These are phyloP conservation scores for Austrolebias charrua DNA, from an alignment of 2,797 vertebrate genomes.

Conservation along the genomic window DNA sequence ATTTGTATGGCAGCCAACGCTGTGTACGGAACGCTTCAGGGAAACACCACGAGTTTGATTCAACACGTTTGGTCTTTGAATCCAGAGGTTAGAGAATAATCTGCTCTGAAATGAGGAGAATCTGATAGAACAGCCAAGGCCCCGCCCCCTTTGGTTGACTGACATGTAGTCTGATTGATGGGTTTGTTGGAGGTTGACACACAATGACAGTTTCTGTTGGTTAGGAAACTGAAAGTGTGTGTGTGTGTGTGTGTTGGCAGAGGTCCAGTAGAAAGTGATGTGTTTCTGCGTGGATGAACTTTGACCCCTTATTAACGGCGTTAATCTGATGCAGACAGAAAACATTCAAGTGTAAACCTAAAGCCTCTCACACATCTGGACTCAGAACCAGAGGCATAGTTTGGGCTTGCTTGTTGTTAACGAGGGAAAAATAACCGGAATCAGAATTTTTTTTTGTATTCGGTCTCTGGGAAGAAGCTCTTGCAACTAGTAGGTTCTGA, in stretches of 20 bases:
- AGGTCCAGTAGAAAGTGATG: slow-evolving; percentile 37
- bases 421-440: too few relatives aligned
- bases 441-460: too few relatives aligned
- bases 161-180: slow-evolving; percentile 7
- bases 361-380: too few relatives aligned
- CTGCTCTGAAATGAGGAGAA: background rate
- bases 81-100: too few relatives aligned
- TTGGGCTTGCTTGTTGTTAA: too few relatives aligned
- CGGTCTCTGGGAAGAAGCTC: too few relatives aligned
- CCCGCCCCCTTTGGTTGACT: background rate
- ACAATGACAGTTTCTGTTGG: slow-evolving; percentile 2
- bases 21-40: background rate
- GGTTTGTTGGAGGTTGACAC: background rate
- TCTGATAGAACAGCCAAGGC: too few relatives aligned
- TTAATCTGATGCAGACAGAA: slow-evolving; percentile 12
- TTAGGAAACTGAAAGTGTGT: slow-evolving; percentile 35
- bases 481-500: too few relatives aligned
- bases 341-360: too few relatives aligned
- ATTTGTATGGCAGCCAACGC: background rate
- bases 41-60: too few relatives aligned
- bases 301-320: slow-evolving; percentile 29
- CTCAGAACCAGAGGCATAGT: too few relatives aligned
- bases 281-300: slow-evolving; percentile 47
- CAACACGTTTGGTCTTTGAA: too few relatives aligned
- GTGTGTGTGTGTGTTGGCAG: slow-evolving; percentile 27